These are phyloP conservation scores for Mesaphorura yosii DNA, from an alignment of 1,140 invertebrate species.

Conservation along the genomic window DNA sequence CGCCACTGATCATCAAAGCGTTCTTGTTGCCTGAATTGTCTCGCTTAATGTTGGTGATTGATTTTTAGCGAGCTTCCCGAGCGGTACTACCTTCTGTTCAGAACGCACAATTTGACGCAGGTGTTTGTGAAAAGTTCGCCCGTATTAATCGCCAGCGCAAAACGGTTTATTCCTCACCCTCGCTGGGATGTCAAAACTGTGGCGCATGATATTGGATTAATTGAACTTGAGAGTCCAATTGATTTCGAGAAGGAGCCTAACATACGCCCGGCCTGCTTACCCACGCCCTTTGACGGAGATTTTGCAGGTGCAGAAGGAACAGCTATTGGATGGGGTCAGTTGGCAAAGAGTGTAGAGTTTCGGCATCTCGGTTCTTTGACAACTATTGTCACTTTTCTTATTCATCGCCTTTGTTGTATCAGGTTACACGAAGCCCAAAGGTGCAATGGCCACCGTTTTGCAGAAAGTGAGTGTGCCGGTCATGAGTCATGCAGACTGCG, in stretches of 20 bases:
- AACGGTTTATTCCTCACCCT: slow-evolving; percentile 15
- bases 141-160: slow-evolving; percentile 2
- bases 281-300: not conserved
- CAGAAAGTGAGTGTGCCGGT: slow-evolving; percentile 2
- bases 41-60: not conserved
- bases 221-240: slow-evolving; percentile 11
- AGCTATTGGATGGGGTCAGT: slow-evolving; percentile 1
- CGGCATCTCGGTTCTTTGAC: too few relatives aligned
- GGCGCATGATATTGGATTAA: slow-evolving; percentile 15
- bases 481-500: not conserved
- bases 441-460: slow-evolving; percentile 5
- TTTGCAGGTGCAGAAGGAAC: slow-evolving; percentile 3
- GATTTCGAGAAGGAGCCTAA: not conserved
- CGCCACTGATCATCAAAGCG: not conserved
- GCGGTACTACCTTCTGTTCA: slow-evolving; percentile 1
- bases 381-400: too few relatives aligned
- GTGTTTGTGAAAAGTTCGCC: slow-evolving; percentile 2
- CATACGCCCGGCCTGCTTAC: slow-evolving; percentile 10
- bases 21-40: not conserved
- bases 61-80: slow-evolving; percentile 1
- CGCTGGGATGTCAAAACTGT: slow-evolving; percentile 8
- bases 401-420: too few relatives aligned
- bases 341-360: too few relatives aligned
- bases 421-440: slow-evolving; percentile 13
- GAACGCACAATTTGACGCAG: slow-evolving; percentile 6